Evolutionary conservation across 2,797 vertebrate species (phyloP).

Genomic region (Characodon lateralis): DNA sequence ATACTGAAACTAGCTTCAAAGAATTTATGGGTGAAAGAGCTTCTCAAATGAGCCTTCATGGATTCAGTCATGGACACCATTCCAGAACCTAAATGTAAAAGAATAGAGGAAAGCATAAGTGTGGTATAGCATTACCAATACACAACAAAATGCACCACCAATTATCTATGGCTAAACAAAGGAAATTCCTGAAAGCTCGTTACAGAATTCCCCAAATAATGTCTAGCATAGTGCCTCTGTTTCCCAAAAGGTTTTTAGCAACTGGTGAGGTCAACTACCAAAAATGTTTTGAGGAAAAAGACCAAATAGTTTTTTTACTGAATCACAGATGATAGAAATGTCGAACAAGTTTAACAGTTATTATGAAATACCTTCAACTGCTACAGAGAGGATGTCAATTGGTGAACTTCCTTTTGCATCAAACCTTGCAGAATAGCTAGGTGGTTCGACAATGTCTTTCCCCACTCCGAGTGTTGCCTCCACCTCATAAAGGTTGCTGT

Average conservation of each 20-base stretch:
- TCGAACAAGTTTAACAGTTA: neutral
- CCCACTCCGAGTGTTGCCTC: conserved; percentile 81
- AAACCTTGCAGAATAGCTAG: conserved; percentile 80
- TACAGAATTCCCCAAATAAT: neutral
- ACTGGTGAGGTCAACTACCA: neutral
- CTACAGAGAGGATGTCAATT: conserved; percentile 86
- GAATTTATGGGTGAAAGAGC: conserved; percentile 84
- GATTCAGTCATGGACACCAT: conserved; percentile 74
- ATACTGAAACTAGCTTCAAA: conserved; percentile 83
- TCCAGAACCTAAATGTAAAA: conserved; percentile 82
- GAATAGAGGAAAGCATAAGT: conserved; percentile 10
- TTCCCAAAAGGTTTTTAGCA: neutral
- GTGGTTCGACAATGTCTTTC: conserved; percentile 78
- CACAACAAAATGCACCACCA: neutral
- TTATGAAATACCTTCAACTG: conserved; percentile 82
- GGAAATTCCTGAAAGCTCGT: neutral
- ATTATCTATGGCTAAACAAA: neutral
- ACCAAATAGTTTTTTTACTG: neutral
- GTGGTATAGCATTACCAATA: neutral
- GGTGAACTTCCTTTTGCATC: conserved; percentile 80
- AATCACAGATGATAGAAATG: neutral
- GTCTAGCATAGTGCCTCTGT: neutral
- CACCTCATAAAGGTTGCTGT: conserved; percentile 91
- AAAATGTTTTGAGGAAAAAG: neutral
- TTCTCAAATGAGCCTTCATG: conserved; percentile 76